Evolutionary conservation across 1,140 invertebrate species (phyloP).

Genomic region (Kradibia gibbosae): DNA sequence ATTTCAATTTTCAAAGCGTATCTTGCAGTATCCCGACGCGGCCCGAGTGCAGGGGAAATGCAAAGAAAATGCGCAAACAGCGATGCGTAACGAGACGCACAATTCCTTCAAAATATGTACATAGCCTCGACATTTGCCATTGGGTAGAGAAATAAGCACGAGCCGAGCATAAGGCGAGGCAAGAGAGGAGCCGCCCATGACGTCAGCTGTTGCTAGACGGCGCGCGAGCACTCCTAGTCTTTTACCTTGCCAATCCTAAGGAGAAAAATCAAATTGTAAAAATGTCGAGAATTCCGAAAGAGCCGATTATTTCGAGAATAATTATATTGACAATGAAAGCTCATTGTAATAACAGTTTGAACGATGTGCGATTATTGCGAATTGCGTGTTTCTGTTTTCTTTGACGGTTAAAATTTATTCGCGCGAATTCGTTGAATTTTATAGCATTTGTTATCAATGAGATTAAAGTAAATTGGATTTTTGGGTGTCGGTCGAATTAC

Average conservation of each 20-base stretch:
- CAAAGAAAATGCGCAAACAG: conserved; percentile 27
- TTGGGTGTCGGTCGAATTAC: background rate
- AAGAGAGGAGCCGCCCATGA: background rate
- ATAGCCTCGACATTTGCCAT: conserved; percentile 24
- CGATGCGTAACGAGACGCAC: conserved; percentile 47
- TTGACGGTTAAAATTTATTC: background rate
- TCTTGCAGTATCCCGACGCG: background rate
- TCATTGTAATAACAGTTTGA: background rate
- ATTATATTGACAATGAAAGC: background rate
- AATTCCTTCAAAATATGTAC: conserved; percentile 40
- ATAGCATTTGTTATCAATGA: conserved; percentile 2
- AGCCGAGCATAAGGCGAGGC: background rate
- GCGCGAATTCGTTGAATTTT: background rate
- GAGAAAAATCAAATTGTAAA: background rate
- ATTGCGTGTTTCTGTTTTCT: background rate
- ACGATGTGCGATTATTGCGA: background rate
- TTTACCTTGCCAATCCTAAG: background rate
- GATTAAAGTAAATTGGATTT: too few species aligned
- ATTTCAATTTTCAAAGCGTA: background rate
- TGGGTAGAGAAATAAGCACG: conserved; percentile 13
- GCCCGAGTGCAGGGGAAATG: background rate
- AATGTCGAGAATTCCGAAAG: conserved; percentile 20
- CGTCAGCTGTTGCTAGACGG: background rate
- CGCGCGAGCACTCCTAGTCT: conserved; percentile 31
- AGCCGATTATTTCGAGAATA: conserved; percentile 1